These are phyloP conservation scores for Anthophora plumipes DNA, from an alignment of 2,888 invertebrate genomes.

Conservation along the genomic window DNA sequence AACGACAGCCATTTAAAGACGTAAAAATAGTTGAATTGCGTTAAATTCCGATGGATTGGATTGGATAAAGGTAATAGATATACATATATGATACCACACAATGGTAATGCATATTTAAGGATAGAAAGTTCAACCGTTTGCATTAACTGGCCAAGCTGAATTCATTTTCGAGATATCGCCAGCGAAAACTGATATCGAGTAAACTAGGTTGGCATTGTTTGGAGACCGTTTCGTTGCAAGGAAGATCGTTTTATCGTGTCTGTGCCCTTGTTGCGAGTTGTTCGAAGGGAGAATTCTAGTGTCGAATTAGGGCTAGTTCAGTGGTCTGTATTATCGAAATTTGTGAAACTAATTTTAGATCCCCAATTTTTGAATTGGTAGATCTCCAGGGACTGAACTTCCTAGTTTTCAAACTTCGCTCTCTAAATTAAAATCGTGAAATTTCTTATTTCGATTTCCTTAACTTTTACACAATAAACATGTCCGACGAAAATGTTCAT, in stretches of 20 bases:
- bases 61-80: background rate
- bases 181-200: constrained; percentile 16
- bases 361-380: too few species aligned
- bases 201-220: constrained; percentile 1
- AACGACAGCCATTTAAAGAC: too few species aligned
- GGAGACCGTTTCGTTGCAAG: background rate
- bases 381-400: background rate
- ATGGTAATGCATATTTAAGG: background rate
- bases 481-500: too few species aligned
- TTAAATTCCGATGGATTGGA: too few species aligned
- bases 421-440: too few species aligned
- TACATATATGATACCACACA: too few species aligned
- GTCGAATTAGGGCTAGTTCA: background rate
- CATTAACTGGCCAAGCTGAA: background rate
- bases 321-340: background rate
- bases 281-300: background rate
- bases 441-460: too few species aligned
- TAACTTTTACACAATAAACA: too few species aligned
- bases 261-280: background rate
- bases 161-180: background rate
- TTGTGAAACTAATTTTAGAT: background rate
- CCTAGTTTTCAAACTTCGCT: too few species aligned
- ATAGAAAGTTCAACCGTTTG: background rate
- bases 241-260: constrained; percentile 16
- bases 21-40: too few species aligned